Evolutionary conservation across 1,140 invertebrate species (phyloP).

Genomic region (Calliphora vicina): DNA sequence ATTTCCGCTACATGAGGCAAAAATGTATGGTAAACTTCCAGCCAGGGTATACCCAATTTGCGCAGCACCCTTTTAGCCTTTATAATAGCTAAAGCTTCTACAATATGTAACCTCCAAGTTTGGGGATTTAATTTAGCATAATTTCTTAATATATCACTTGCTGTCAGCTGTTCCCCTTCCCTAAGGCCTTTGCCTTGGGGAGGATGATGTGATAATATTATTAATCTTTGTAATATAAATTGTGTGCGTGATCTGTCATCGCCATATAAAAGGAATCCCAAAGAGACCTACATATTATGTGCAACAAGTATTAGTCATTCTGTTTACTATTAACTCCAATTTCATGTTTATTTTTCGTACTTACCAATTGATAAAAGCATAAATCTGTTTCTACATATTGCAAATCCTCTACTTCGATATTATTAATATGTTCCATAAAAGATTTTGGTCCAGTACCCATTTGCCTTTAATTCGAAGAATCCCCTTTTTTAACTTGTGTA

Average conservation of each 20-base stretch:
- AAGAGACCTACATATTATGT: constrained; percentile 50
- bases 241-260: constrained; percentile 44
- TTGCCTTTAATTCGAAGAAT: background rate
- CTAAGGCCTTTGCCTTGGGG: background rate
- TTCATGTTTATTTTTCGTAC: background rate
- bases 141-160: constrained; percentile 45
- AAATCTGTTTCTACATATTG: constrained; percentile 53
- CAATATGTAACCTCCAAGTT: constrained; percentile 46
- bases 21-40: constrained; percentile 48
- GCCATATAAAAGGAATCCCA: constrained; percentile 52
- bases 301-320: constrained; percentile 19
- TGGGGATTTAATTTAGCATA: constrained; percentile 45
- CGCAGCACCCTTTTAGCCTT: constrained; percentile 49
- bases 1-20: constrained; percentile 51
- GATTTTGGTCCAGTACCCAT: background rate
- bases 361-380: constrained; percentile 49
- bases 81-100: constrained; percentile 55
- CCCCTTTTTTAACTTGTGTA: background rate
- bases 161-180: background rate
- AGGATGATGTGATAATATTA: constrained; percentile 35
- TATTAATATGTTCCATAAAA: constrained; percentile 21
- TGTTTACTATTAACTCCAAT: no score
- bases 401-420: constrained; percentile 48
- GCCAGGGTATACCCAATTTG: constrained; percentile 49
- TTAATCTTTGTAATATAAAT: constrained; percentile 51